Evolutionary conservation across 2,113 vertebrate species (phyloP), one percentile per base, ranked within the genome.

Genomic region (Urocynchramus pylzowi): DNA sequence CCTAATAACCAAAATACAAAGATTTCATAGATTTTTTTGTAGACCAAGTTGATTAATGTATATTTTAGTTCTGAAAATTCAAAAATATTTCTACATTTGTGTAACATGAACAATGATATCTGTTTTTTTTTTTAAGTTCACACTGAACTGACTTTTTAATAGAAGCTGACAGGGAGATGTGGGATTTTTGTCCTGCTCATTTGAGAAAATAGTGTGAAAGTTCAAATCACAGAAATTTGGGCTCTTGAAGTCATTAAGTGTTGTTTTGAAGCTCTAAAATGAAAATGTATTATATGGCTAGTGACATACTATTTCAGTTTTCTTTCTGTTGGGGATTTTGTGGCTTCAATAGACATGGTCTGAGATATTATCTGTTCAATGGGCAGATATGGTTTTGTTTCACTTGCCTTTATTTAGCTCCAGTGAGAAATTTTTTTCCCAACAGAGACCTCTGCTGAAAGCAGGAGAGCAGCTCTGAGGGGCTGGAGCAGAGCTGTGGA

Each of bases 381-480:
- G 7, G 14, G 20, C n/a, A 84, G 88, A 64, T 26, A 3, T 5
- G 16, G 18, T 81, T 88, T 88, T 80, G 68, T 84, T 90, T 69
- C 61, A 70, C 47, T 89, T 41, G 6, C 61, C 49, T 68, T 53
- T 53, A 35, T 60, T 14, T 49, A 31, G 28, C n/a, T 57, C 35
- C 22, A 37, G 50, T 28, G 79, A 88, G 76, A 68, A 33, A 1
- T 18, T 26, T 30, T 97, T 54, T 91, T 70, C 42, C 24, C 88
- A 71, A 18, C 71, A 77, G 96, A 86, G 96, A 87, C 82, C 91
- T 91, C 93, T 94, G 23, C 82, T 50, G 94, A 89, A 49, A 73
- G 77, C 16, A 84, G 39, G 35, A 70, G 65, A 67, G 75, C 57
- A 73, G 57, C 49, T 71, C 69, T 60, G 37, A 49, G 33, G 50